Evolutionary conservation across 2,888 invertebrate species (phyloP).

Genomic region (Clostera curtula): DNA sequence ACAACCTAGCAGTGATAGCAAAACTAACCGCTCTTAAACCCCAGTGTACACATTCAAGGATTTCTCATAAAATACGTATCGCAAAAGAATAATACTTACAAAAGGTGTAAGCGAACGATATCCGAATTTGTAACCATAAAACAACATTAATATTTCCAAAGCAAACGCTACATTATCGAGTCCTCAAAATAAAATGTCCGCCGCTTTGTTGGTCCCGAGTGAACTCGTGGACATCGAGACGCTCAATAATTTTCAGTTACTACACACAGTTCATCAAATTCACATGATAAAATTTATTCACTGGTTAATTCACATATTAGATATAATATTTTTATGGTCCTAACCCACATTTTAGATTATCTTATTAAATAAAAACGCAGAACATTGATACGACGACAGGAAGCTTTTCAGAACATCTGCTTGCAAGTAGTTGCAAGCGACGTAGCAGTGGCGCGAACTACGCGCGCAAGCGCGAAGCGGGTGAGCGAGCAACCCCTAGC

Average conservation of each 20-base stretch:
- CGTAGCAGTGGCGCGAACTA: conserved; percentile 75
- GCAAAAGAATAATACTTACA: conserved; percentile 57
- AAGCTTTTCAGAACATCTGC: conserved; percentile 75
- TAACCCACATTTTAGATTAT: conserved; percentile 63
- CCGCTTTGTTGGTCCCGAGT: conserved; percentile 75
- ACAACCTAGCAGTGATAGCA: conserved; percentile 56
- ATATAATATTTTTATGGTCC: conserved; percentile 49
- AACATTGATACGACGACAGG: conserved; percentile 63
- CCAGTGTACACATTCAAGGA: conserved; percentile 34
- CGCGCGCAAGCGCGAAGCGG: conserved; percentile 70
- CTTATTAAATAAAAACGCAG: conserved; percentile 53
- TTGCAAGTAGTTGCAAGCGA: conserved; percentile 70
- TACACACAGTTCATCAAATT: conserved; percentile 50
- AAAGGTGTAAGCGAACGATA: conserved; percentile 72
- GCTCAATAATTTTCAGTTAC: conserved; percentile 61
- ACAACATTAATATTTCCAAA: conserved; percentile 72
- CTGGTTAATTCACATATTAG: conserved; percentile 54
- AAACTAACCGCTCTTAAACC: conserved; percentile 47
- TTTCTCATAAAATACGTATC: conserved; percentile 37
- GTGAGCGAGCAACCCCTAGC: conserved; percentile 65
- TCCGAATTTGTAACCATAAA: conserved; percentile 69
- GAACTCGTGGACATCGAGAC: conserved; percentile 74
- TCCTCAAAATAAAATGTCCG: conserved; percentile 77
- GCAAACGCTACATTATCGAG: conserved; percentile 75
- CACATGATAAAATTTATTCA: conserved; percentile 62